A percentile compares a stretch with the other conserved stretches of the same genome.
Evolutionary conservation across 2,797 vertebrate species (phyloP).

Genomic region (Argentina silus): DNA sequence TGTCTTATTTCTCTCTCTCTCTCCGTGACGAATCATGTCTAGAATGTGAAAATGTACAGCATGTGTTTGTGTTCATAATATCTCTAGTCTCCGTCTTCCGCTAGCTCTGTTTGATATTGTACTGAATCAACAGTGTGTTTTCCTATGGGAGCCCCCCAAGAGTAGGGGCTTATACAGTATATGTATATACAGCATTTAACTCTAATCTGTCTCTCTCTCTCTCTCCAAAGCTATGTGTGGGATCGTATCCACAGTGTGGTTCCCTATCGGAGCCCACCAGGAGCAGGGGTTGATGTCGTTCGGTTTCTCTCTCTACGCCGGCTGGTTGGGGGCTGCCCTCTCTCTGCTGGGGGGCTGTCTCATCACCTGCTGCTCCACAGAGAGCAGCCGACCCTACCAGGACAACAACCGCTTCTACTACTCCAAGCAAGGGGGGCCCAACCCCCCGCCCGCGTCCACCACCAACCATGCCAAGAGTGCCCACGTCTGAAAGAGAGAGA

Average conservation of each 20-base stretch:
- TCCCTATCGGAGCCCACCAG: constrained; percentile 89
- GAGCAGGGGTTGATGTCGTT: constrained; percentile 92
- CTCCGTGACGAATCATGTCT: not conserved
- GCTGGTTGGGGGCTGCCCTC: constrained; percentile 91
- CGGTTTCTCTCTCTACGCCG: constrained; percentile 92
- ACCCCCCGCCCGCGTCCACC: constrained; percentile 64
- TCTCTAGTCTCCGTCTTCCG: not conserved
- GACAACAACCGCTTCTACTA: constrained; percentile 95
- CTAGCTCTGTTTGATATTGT: not conserved
- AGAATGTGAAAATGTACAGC: not conserved
- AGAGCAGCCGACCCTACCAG: constrained; percentile 82
- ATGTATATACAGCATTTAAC: too few species aligned
- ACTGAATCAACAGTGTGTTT: not conserved
- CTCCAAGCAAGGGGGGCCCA: constrained; percentile 80
- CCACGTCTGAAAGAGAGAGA: constrained; percentile 82
- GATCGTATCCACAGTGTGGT: constrained; percentile 92
- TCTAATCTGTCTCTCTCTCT: not conserved
- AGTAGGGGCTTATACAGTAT: too few species aligned
- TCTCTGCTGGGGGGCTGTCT: constrained; percentile 88
- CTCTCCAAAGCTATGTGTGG: constrained; percentile 83
- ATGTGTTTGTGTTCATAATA: not conserved
- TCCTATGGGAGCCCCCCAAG: too few species aligned
- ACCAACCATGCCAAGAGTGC: constrained; percentile 94
- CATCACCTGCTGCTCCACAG: constrained; percentile 87
- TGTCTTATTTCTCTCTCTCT: not conserved